Percentiles rank a stretch among this genome's conserved stretches.
Evolutionary conservation across 1,140 invertebrate genomes (phyloP).

Genomic region (Drosophila punjabiensis): DNA sequence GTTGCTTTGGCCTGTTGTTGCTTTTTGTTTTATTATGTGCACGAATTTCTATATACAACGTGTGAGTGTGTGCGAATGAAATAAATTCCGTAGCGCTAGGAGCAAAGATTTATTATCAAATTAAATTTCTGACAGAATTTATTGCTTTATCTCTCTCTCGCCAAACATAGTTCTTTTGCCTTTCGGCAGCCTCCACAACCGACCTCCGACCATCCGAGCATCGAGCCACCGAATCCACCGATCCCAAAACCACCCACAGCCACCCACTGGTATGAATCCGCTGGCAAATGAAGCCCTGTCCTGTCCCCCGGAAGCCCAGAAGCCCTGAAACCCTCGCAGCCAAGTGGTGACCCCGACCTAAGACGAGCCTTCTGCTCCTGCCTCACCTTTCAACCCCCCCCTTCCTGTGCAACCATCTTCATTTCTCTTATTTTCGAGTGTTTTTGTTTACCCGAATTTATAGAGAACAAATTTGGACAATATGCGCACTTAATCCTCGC

Average conservation of each 20-base stretch:
- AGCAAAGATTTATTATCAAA: slow-evolving; percentile 86
- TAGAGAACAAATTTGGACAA: slow-evolving; percentile 85
- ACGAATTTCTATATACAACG: slow-evolving; percentile 76
- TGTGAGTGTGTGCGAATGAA: slow-evolving; percentile 73
- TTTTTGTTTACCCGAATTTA: slow-evolving; percentile 83
- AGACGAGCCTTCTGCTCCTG: slow-evolving; percentile 33
- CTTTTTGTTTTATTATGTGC: slow-evolving; percentile 84
- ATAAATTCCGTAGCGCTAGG: slow-evolving; percentile 85
- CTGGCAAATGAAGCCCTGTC: slow-evolving; percentile 26
- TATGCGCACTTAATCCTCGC: slow-evolving; percentile 76
- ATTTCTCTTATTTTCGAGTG: slow-evolving; percentile 37
- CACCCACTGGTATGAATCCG: slow-evolving; percentile 50
- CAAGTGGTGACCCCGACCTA: slow-evolving; percentile 61
- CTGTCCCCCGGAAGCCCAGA: slow-evolving; percentile 4
- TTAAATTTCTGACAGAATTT: slow-evolving; percentile 86
- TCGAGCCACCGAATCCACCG: slow-evolving; percentile 46
- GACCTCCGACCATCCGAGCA: slow-evolving; percentile 32
- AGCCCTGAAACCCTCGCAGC: slow-evolving; percentile 34
- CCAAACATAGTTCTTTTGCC: slow-evolving; percentile 85
- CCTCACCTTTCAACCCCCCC: slow-evolving; percentile 29
- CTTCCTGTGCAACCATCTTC: background rate
- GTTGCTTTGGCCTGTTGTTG: slow-evolving; percentile 35
- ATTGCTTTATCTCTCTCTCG: slow-evolving; percentile 85
- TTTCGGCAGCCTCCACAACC: slow-evolving; percentile 69
- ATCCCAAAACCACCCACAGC: slow-evolving; percentile 30